Percentiles rank a stretch among this genome's conserved stretches.
phyloP scores from a whole-genome alignment of 2,113 vertebrate species.

The Gymnobelideus leadbeateri region DNA sequence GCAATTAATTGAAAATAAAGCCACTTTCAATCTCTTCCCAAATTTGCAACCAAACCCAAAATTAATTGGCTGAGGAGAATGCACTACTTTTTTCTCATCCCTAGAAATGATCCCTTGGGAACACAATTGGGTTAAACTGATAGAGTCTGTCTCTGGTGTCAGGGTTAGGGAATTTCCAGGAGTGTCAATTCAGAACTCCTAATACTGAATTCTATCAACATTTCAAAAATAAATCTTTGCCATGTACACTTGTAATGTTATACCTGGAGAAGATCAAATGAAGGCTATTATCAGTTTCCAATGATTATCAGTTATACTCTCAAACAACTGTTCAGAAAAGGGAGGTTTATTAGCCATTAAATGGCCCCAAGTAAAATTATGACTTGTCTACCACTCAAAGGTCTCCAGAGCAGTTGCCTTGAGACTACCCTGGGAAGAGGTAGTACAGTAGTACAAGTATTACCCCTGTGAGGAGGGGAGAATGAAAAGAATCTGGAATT shows the following conservation, averaged over 20 bases:
- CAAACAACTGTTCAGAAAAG: conserved; percentile 34
- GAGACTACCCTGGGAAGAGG: background rate
- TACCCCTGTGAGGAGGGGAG: background rate
- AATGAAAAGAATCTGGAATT: too few relatives aligned
- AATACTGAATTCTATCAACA: conserved; percentile 3
- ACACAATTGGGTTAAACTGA: background rate
- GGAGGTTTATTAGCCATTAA: conserved; percentile 65
- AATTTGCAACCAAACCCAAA: background rate
- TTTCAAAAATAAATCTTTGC: background rate
- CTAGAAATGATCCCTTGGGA: background rate
- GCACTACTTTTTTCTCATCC: background rate
- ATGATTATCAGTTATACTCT: conserved; percentile 69
- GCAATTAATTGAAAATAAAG: background rate
- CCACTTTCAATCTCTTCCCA: background rate
- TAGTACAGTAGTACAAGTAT: background rate
- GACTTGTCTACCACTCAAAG: background rate
- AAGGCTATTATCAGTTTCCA: conserved; percentile 68
- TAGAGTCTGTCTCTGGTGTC: background rate
- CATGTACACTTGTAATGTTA: conserved; percentile 65
- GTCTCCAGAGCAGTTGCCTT: background rate
- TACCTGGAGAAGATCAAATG: conserved; percentile 66
- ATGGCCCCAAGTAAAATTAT: conserved; percentile 67
- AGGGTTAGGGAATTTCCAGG: background rate
- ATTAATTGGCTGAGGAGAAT: background rate
- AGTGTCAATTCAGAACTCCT: background rate